These are phyloP conservation scores for Lasioglossum figueresi DNA, from an alignment of 2,888 invertebrate species.

Conservation along the genomic window DNA sequence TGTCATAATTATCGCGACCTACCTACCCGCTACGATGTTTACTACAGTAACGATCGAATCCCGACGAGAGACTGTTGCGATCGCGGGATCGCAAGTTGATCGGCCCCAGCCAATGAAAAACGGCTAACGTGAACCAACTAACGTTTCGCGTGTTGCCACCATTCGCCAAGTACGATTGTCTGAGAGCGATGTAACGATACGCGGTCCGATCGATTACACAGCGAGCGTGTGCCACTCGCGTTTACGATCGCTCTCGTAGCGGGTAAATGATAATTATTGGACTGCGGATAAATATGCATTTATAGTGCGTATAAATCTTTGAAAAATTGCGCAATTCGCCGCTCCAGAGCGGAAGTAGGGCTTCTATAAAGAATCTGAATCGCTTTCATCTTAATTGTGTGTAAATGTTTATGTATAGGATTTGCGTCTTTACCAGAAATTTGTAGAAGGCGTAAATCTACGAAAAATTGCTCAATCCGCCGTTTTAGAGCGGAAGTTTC, in stretches of 20 bases:
- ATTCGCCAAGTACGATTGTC: neutral
- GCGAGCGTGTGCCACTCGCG: neutral
- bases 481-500: no score
- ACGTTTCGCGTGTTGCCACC: neutral
- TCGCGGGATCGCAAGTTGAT: neutral
- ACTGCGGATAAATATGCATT: neutral
- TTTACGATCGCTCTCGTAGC: neutral
- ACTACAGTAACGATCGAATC: slow-evolving; percentile 54
- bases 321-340: neutral
- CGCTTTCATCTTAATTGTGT: no score
- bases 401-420: no score
- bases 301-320: neutral
- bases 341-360: no score
- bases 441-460: no score
- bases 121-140: neutral
- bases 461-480: no score
- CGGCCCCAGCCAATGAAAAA: neutral
- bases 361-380: no score
- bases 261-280: neutral
- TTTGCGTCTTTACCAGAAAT: no score
- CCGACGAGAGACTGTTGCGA: slow-evolving; percentile 14
- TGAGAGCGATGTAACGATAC: slow-evolving; percentile 9
- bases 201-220: neutral
- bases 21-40: slow-evolving; percentile 64
- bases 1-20: slow-evolving; percentile 69